These are phyloP conservation scores for Amiota communis DNA, from an alignment of 2,888 invertebrate species.

Conservation along the genomic window DNA sequence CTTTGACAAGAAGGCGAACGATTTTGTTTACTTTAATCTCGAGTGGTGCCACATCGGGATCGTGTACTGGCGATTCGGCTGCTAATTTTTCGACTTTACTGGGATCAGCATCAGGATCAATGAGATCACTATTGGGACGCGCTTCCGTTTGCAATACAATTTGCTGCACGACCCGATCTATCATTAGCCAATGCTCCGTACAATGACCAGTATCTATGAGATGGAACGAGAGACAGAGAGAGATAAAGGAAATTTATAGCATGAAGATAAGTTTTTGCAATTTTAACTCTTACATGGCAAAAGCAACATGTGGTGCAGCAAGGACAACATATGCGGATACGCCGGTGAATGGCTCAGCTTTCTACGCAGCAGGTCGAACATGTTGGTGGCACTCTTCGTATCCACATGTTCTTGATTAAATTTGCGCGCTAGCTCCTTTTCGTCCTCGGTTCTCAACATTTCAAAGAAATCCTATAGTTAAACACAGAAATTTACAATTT, in stretches of 20 bases:
- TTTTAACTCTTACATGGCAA: constrained; percentile 79
- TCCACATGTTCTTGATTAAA: constrained; percentile 94
- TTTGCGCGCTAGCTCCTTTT: constrained; percentile 91
- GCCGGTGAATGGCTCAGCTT: constrained; percentile 94
- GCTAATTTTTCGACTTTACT: constrained; percentile 68
- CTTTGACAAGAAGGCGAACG: constrained; percentile 91
- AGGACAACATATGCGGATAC: constrained; percentile 92
- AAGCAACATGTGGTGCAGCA: constrained; percentile 90
- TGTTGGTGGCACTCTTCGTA: constrained; percentile 91
- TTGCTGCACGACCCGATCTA: constrained; percentile 96
- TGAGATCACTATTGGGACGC: constrained; percentile 69
- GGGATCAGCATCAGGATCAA: constrained; percentile 66
- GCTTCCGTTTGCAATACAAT: constrained; percentile 84
- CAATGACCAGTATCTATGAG: constrained; percentile 85
- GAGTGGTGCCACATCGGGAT: constrained; percentile 89
- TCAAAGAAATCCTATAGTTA: constrained; percentile 93
- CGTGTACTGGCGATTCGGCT: constrained; percentile 72
- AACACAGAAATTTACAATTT: too few species aligned
- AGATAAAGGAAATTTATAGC: background rate
- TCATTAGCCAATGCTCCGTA: constrained; percentile 93
- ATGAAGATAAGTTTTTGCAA: background rate
- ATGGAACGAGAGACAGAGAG: too few species aligned
- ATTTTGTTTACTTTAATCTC: constrained; percentile 93
- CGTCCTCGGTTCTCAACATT: constrained; percentile 97
- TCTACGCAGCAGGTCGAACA: constrained; percentile 91